phyloP scores from a whole-genome alignment of 2,797 vertebrate genomes.

The Eulemur rubriventer region DNA sequence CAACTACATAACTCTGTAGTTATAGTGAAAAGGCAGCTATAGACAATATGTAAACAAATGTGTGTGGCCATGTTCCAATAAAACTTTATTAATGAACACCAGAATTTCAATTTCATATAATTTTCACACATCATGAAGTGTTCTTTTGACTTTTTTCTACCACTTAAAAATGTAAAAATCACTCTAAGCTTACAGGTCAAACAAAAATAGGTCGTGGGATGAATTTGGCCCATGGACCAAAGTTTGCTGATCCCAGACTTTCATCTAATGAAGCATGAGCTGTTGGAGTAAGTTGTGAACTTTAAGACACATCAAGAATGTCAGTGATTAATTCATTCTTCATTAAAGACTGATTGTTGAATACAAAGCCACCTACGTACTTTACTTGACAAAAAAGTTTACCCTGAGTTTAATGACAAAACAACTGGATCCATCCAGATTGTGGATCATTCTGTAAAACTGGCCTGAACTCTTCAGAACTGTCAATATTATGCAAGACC shows the following conservation, averaged over 20 bases:
- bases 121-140: slow-evolving; percentile 35
- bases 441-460: background rate
- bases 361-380: background rate
- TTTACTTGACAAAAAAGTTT: background rate
- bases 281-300: background rate
- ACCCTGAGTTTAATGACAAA: slow-evolving; percentile 38
- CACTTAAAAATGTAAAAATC: slow-evolving; percentile 42
- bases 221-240: background rate
- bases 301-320: slow-evolving; percentile 70
- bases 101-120: slow-evolving; percentile 37
- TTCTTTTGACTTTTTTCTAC: background rate
- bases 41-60: slow-evolving; percentile 44
- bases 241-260: background rate
- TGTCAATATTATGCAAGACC: background rate
- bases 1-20: background rate
- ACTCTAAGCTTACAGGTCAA: background rate
- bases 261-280: background rate
- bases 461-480: background rate
- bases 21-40: background rate
- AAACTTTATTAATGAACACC: slow-evolving; percentile 55
- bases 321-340: slow-evolving; percentile 57
- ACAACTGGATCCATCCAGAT: background rate
- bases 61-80: slow-evolving; percentile 31
- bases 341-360: slow-evolving; percentile 31
- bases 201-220: background rate